Evolutionary conservation across 2,888 invertebrate genomes (phyloP).

Genomic region (Xestia c-nigrum): DNA sequence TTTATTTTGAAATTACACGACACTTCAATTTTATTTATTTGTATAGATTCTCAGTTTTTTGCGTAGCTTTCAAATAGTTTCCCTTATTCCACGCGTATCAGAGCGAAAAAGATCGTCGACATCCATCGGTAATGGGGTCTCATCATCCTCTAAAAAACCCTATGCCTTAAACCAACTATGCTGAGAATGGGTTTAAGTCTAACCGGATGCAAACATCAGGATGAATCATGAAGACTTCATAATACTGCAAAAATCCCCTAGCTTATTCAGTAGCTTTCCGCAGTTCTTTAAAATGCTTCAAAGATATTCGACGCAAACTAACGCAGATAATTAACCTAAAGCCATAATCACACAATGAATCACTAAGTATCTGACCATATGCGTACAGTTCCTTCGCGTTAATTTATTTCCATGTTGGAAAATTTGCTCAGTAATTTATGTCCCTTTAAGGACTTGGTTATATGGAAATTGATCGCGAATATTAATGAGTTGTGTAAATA

Average conservation of each 20-base stretch:
- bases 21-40: too few relatives aligned
- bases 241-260: conserved; percentile 9
- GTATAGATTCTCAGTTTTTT: conserved; percentile 5
- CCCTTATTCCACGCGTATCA: conserved; percentile 21
- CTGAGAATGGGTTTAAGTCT: background rate
- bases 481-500: conserved; percentile 41
- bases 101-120: background rate
- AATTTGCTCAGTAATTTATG: conserved; percentile 50
- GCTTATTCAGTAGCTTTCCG: conserved; percentile 60
- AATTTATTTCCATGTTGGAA: conserved; percentile 60
- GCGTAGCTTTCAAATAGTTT: conserved; percentile 61
- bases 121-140: background rate
- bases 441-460: conserved; percentile 37
- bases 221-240: background rate
- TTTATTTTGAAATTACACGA: too few relatives aligned
- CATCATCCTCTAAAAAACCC: background rate
- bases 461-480: conserved; percentile 54
- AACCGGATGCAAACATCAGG: background rate
- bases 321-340: conserved; percentile 56
- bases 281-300: conserved; percentile 62
- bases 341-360: conserved; percentile 61
- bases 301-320: conserved; percentile 56
- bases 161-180: background rate
- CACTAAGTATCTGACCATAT: conserved; percentile 45
- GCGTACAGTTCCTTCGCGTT: conserved; percentile 29